Evolutionary conservation across 30 jellyfish, hydroid and myxozoan genomes (phyloP).

Genomic region (Morbakka virulenta): DNA sequence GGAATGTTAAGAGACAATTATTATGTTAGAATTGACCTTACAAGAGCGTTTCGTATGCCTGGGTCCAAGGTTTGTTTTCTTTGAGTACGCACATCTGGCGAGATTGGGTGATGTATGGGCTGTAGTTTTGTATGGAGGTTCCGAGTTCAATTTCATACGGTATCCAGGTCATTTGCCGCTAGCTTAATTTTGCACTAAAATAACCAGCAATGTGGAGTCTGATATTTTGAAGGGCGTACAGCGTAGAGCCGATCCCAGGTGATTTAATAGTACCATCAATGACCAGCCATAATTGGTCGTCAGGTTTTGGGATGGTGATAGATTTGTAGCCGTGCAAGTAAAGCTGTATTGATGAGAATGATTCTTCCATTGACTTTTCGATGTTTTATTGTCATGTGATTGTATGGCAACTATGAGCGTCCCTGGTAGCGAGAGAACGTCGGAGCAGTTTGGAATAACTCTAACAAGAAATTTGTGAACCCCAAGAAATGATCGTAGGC

Average conservation of each 20-base stretch:
- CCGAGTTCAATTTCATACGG: constrained; percentile 45
- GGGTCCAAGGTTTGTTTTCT: constrained; percentile 61
- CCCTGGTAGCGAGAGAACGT: constrained; percentile 9
- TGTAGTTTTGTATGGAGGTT: constrained; percentile 36
- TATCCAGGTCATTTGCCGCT: constrained; percentile 51
- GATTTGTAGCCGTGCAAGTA: too few species aligned
- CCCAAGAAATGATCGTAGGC: constrained; percentile 51
- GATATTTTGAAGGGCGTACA: constrained; percentile 27
- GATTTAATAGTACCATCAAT: constrained; percentile 45
- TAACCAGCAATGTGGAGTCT: too few species aligned
- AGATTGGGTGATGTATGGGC: constrained; percentile 57
- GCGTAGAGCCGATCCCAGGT: constrained; percentile 49
- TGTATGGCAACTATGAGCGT: constrained; percentile 10
- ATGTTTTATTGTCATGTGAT: constrained; percentile 8
- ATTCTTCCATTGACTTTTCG: too few species aligned
- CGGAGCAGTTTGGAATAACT: constrained; percentile 19
- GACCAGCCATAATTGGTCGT: too few species aligned
- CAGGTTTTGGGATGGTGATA: constrained; percentile 39
- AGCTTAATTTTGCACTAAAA: constrained; percentile 39
- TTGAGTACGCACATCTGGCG: constrained; percentile 28
- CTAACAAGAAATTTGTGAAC: constrained; percentile 50
- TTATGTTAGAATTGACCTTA: constrained; percentile 41
- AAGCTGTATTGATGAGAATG: constrained; percentile 2
- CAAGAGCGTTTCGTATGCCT: constrained; percentile 42
- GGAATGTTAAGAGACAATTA: constrained; percentile 23